Conservation (phyloP, 2,797 vertebrate genomes). For the Aphelocoma californica region DNA sequence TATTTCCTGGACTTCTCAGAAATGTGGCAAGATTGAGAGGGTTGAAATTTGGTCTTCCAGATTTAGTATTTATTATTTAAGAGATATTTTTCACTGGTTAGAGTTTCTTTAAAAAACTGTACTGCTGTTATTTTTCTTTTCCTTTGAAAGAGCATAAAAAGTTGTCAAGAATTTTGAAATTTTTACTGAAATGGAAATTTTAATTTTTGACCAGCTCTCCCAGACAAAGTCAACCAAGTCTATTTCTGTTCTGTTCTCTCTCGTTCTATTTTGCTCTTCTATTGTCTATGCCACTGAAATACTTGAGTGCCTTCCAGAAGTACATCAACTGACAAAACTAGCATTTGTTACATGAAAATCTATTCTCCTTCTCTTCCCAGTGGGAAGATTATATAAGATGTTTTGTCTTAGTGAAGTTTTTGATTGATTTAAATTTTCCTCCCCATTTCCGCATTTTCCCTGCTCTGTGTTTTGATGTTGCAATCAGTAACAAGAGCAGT, state of each 20-base stretch:
- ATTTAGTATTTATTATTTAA: background rate
- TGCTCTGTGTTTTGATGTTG: background rate
- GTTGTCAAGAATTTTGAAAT: background rate
- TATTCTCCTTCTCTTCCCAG: slow-evolving; percentile 49
- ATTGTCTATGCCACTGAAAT: slow-evolving; percentile 47
- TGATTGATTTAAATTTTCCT: slow-evolving; percentile 48
- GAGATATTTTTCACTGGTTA: background rate
- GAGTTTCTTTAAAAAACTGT: background rate
- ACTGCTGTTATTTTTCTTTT: background rate
- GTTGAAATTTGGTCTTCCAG: background rate
- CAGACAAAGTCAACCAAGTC: slow-evolving; percentile 4
- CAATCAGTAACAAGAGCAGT: background rate
- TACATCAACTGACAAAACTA: slow-evolving; percentile 25
- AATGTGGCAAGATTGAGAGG: background rate
- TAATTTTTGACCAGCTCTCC: slow-evolving; percentile 12
- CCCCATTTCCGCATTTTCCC: background rate
- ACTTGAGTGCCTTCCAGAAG: slow-evolving; percentile 52
- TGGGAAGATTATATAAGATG: slow-evolving; percentile 60
- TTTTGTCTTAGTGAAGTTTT: slow-evolving; percentile 57
- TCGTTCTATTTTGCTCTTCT: slow-evolving; percentile 31
- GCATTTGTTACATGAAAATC: slow-evolving; percentile 31
- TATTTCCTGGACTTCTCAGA: background rate
- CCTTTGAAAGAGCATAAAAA: background rate
- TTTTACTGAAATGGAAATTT: background rate
- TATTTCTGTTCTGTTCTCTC: slow-evolving; percentile 26